These are phyloP conservation scores for Palaemon carinicauda DNA, from an alignment of 1,140 invertebrate genomes.

Conservation along the genomic window DNA sequence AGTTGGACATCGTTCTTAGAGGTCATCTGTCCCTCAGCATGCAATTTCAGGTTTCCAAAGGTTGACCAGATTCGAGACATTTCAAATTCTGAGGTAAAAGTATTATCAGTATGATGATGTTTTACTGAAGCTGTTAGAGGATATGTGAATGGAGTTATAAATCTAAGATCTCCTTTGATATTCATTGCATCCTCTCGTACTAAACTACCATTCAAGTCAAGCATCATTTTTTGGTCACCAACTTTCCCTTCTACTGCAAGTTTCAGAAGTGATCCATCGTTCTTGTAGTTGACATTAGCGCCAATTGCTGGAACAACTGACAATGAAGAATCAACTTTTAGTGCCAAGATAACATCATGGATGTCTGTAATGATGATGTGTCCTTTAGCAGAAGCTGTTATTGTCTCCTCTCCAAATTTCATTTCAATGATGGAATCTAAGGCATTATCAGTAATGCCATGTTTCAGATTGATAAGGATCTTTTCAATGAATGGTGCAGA, in stretches of 20 bases:
- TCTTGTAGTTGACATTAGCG: slow-evolving; percentile 15
- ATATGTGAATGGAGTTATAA: slow-evolving; percentile 35
- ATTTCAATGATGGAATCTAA: slow-evolving; percentile 1
- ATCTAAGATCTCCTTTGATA: slow-evolving; percentile 21
- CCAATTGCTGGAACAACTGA: not conserved
- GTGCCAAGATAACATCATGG: not conserved
- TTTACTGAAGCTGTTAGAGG: slow-evolving; percentile 15
- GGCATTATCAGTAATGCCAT: not conserved
- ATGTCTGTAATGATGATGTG: not conserved
- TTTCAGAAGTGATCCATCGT: not conserved
- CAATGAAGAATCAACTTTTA: not conserved
- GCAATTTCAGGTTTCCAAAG: slow-evolving; percentile 21
- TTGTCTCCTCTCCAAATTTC: slow-evolving; percentile 11
- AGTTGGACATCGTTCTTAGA: slow-evolving; percentile 15
- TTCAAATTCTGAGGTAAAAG: slow-evolving; percentile 37
- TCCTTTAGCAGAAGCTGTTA: not conserved
- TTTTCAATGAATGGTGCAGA: slow-evolving; percentile 24
- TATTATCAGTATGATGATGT: slow-evolving; percentile 11
- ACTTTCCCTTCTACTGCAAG: slow-evolving; percentile 10
- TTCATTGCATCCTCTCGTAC: slow-evolving; percentile 3
- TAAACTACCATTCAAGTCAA: slow-evolving; percentile 13
- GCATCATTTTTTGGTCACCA: slow-evolving; percentile 26
- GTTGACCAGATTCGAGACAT: slow-evolving; percentile 27
- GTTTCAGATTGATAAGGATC: not conserved
- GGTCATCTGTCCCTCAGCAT: slow-evolving; percentile 30